Conservation (phyloP, 2,888 invertebrate species). For the Mongoloraphidia duomilia region DNA sequence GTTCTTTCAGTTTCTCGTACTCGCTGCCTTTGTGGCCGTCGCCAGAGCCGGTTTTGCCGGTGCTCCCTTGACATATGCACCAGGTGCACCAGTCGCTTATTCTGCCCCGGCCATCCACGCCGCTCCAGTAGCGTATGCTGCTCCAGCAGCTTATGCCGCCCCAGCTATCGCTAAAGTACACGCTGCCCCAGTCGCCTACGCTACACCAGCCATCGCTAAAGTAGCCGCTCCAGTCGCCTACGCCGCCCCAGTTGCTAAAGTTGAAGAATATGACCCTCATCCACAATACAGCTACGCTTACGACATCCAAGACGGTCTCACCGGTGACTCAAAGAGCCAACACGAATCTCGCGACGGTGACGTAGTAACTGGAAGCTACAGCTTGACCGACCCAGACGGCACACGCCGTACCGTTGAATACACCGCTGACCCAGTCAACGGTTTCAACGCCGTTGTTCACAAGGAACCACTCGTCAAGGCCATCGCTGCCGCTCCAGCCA, state of each 20-base stretch:
- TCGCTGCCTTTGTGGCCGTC: conserved; percentile 18
- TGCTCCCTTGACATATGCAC: background rate
- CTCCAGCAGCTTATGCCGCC: background rate
- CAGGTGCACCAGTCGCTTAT: background rate
- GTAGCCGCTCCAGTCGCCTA: conserved; percentile 21
- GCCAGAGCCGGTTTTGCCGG: conserved; percentile 14
- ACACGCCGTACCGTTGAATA: conserved; percentile 48
- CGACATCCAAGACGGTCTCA: conserved; percentile 39
- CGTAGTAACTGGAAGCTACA: conserved; percentile 44
- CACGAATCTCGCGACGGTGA: conserved; percentile 49
- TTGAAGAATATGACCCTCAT: conserved; percentile 24
- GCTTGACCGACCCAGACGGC: conserved; percentile 42
- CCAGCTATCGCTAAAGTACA: conserved; percentile 10
- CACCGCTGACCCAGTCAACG: conserved; percentile 35
- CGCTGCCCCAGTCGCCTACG: conserved; percentile 21
- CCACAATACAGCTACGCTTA: conserved; percentile 43
- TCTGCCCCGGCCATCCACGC: background rate
- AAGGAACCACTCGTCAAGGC: conserved; percentile 31
- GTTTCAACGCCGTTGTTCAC: conserved; percentile 41
- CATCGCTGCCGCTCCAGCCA: conserved; percentile 31
- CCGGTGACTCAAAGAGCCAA: conserved; percentile 42
- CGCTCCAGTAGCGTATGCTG: background rate
- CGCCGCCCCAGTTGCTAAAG: conserved; percentile 18
- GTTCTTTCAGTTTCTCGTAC: conserved; percentile 16
- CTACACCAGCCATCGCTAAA: conserved; percentile 17